Evolutionary conservation across 2,113 vertebrate genomes (phyloP).

Genomic region (Eurystomus gularis): DNA sequence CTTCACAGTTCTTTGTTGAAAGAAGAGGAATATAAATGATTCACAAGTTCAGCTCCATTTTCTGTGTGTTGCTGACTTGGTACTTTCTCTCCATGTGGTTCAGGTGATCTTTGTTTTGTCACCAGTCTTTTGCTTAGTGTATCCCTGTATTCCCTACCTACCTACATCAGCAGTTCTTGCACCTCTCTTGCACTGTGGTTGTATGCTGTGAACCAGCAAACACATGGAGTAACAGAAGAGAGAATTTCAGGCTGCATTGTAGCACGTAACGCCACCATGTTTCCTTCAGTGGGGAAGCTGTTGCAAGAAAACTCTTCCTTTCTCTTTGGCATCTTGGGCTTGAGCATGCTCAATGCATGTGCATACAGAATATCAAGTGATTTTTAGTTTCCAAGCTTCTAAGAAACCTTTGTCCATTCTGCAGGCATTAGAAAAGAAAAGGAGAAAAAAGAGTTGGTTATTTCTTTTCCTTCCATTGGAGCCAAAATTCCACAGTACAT

Average conservation of each 20-base stretch:
- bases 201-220: neutral
- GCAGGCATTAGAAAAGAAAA: neutral
- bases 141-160: neutral
- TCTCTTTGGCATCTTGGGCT: neutral
- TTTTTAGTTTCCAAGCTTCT: neutral
- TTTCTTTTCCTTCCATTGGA: neutral
- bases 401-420: conserved; percentile 26
- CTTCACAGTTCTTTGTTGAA: neutral
- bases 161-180: neutral
- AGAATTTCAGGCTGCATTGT: neutral
- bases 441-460: neutral
- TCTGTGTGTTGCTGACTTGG: neutral
- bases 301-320: neutral
- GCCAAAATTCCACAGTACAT: conserved; percentile 1
- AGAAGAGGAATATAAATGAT: neutral
- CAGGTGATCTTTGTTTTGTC: neutral
- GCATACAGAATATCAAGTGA: neutral
- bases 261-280: rapidly evolving
- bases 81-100: neutral
- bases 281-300: neutral
- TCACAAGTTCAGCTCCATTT: neutral
- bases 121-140: neutral
- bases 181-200: neutral
- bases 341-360: neutral
- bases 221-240: neutral